These are phyloP conservation scores for Pectinophora gossypiella DNA, from an alignment of 1,140 invertebrate species.

Conservation along the genomic window DNA sequence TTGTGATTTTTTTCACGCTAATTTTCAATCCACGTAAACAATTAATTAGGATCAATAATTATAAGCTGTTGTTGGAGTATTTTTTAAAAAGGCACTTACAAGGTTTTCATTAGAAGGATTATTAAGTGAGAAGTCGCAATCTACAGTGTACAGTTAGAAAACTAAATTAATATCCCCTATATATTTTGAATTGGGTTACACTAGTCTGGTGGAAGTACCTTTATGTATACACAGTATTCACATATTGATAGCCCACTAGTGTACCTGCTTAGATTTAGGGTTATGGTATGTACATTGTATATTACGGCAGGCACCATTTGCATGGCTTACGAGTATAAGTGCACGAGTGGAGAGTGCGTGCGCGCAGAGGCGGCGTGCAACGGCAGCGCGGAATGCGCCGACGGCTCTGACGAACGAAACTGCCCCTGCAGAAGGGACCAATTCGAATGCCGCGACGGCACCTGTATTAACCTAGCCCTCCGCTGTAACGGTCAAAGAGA, in stretches of 20 bases:
- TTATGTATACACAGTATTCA: slow-evolving; percentile 6
- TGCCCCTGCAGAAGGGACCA: slow-evolving; percentile 75
- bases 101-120: too few species aligned
- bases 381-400: slow-evolving; percentile 83
- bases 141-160: too few species aligned
- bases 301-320: slow-evolving; percentile 62
- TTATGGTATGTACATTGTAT: slow-evolving; percentile 43
- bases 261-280: slow-evolving; percentile 35
- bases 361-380: slow-evolving; percentile 82
- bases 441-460: slow-evolving; percentile 77
- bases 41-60: too few species aligned
- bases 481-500: slow-evolving; percentile 76
- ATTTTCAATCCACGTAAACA: too few species aligned
- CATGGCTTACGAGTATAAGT: slow-evolving; percentile 70
- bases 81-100: too few species aligned
- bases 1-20: too few species aligned
- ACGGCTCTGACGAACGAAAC: slow-evolving; percentile 83
- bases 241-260: slow-evolving; percentile 10
- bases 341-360: slow-evolving; percentile 82
- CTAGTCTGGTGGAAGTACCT: too few species aligned
- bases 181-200: too few species aligned
- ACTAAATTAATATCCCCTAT: too few species aligned
- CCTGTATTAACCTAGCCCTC: slow-evolving; percentile 71
- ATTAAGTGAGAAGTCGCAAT: too few species aligned
- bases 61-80: too few species aligned